A percentile compares a stretch with the other conserved stretches of the same genome.
Evolutionary conservation across 2,113 vertebrate genomes (phyloP).

Genomic region (Lucifuga dentata): DNA sequence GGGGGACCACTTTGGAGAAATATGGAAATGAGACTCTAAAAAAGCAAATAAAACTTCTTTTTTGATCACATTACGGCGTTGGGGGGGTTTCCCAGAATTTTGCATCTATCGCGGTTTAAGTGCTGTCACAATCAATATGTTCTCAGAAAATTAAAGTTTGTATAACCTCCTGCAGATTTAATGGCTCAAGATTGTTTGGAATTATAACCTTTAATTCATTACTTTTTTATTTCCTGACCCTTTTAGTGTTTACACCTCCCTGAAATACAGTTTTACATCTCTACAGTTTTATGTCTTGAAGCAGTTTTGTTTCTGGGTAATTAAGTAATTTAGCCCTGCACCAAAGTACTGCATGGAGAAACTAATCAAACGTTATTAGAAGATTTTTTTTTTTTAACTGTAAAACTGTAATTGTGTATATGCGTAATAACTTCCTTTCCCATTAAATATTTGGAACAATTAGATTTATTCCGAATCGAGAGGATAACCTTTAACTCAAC

Average conservation of each 20-base stretch:
- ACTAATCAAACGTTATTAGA: slow-evolving; percentile 9
- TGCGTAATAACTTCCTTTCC: background rate
- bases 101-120: slow-evolving; percentile 34
- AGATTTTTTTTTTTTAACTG: slow-evolving; percentile 11
- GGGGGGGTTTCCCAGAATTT: slow-evolving; percentile 18
- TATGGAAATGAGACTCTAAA: slow-evolving; percentile 71
- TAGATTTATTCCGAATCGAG: background rate
- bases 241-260: slow-evolving; percentile 2
- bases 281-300: slow-evolving; percentile 20
- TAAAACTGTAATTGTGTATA: background rate
- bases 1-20: slow-evolving; percentile 64
- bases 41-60: slow-evolving; percentile 50
- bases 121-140: slow-evolving; percentile 46
- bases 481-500: slow-evolving; percentile 8
- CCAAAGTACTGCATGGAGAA: slow-evolving; percentile 7
- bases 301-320: slow-evolving; percentile 14
- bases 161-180: slow-evolving; percentile 40
- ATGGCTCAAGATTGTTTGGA: slow-evolving; percentile 19
- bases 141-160: slow-evolving; percentile 45
- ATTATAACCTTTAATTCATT: slow-evolving; percentile 25
- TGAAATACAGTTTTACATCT: slow-evolving; percentile 16
- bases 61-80: slow-evolving; percentile 54
- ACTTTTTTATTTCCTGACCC: slow-evolving; percentile 7
- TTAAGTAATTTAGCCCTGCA: slow-evolving; percentile 9
- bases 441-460: slow-evolving; percentile 4